These are phyloP conservation scores for Drosophila parvula DNA, from an alignment of 1,140 invertebrate species.

Conservation along the genomic window DNA sequence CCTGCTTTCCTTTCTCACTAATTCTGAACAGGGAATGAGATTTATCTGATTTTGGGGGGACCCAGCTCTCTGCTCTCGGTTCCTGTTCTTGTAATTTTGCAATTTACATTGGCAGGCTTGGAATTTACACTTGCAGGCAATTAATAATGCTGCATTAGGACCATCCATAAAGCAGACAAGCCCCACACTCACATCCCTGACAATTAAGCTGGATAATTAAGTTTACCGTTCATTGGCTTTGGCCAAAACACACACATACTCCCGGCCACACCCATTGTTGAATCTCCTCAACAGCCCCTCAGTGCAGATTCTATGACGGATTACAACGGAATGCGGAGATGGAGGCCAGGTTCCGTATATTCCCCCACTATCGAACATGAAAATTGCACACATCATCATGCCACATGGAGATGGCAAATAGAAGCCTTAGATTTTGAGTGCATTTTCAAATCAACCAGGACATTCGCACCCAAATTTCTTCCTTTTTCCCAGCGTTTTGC, in stretches of 20 bases:
- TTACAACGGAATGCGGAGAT: slow-evolving; percentile 17
- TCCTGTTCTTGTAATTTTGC: slow-evolving; percentile 69
- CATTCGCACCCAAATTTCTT: slow-evolving; percentile 35
- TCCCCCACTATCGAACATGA: slow-evolving; percentile 16
- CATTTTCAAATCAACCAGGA: slow-evolving; percentile 54
- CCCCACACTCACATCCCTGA: slow-evolving; percentile 50
- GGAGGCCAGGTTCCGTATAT: background rate
- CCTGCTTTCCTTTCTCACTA: background rate
- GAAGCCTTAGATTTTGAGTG: slow-evolving; percentile 52
- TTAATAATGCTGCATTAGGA: slow-evolving; percentile 83
- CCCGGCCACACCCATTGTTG: background rate
- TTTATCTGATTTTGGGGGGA: background rate
- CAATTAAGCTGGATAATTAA: slow-evolving; percentile 82
- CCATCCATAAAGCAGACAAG: slow-evolving; percentile 67
- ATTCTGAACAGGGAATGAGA: background rate
- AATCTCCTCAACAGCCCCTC: background rate
- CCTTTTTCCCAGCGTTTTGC: slow-evolving; percentile 15
- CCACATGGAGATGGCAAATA: slow-evolving; percentile 34
- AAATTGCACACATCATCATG: slow-evolving; percentile 13
- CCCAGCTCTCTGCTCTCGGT: background rate
- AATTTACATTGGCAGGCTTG: slow-evolving; percentile 81
- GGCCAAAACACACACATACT: slow-evolving; percentile 11
- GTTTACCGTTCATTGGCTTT: slow-evolving; percentile 82
- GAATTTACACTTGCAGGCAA: slow-evolving; percentile 83
- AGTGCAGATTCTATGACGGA: slow-evolving; percentile 31